Evolutionary conservation across 2,888 invertebrate species (phyloP).

Genomic region (Ashinkailepas kermadecensis): DNA sequence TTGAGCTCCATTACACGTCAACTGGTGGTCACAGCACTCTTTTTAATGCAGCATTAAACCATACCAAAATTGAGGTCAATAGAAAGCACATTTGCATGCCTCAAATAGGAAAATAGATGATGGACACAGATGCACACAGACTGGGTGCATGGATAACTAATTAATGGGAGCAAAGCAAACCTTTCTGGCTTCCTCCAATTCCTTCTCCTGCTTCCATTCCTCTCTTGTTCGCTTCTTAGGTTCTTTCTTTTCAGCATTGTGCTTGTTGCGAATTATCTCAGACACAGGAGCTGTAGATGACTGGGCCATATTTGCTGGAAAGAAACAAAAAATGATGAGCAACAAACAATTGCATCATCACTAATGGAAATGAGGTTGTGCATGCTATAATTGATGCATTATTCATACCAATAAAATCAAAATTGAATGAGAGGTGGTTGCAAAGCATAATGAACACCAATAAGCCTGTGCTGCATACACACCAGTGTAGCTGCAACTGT

Average conservation of each 20-base stretch:
- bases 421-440: too few relatives aligned
- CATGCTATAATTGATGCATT: too few relatives aligned
- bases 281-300: constrained; percentile 55
- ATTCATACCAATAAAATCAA: too few relatives aligned
- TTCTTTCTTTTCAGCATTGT: constrained; percentile 55
- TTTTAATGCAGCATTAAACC: not conserved
- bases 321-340: constrained; percentile 5
- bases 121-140: too few relatives aligned
- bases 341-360: too few relatives aligned
- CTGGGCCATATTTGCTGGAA: constrained; percentile 37
- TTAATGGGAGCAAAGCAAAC: constrained; percentile 33
- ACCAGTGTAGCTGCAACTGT: not conserved
- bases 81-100: too few relatives aligned
- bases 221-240: constrained; percentile 81
- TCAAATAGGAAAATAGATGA: too few relatives aligned
- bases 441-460: not conserved
- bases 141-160: too few relatives aligned
- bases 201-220: constrained; percentile 96
- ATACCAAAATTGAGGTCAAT: not conserved
- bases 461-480: not conserved
- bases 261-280: constrained; percentile 60
- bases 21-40: too few relatives aligned
- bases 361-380: too few relatives aligned
- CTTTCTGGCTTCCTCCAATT: constrained; percentile 94
- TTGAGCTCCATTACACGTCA: too few relatives aligned